These are phyloP conservation scores for Cephalopholis sonnerati DNA, from an alignment of 2,113 vertebrate species.

Conservation along the genomic window DNA sequence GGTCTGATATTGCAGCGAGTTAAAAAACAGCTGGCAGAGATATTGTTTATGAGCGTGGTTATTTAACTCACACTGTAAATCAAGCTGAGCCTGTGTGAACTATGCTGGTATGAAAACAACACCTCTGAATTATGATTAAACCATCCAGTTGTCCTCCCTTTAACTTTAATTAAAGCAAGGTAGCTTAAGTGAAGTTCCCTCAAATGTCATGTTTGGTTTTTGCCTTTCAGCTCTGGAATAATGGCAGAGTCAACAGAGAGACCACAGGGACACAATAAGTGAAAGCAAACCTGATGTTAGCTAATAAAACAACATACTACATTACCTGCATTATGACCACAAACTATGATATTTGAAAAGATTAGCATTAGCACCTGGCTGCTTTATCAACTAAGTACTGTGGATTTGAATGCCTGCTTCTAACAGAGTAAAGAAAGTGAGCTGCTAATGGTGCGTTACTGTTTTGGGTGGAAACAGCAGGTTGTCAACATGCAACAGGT, in stretches of 20 bases:
- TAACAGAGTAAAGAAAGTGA: background rate
- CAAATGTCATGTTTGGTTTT: constrained; percentile 37
- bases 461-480: constrained; percentile 63
- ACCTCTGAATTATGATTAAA: background rate
- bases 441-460: background rate
- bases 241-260: constrained; percentile 48
- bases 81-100: background rate
- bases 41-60: constrained; percentile 25
- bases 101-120: background rate
- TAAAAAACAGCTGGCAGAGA: constrained; percentile 38
- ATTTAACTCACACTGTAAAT: constrained; percentile 15
- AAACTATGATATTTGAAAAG: background rate
- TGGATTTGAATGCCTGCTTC: background rate
- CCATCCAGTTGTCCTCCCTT: background rate
- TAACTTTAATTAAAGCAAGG: constrained; percentile 3
- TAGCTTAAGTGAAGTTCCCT: background rate
- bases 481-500: constrained; percentile 27
- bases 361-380: background rate
- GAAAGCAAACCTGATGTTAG: background rate
- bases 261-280: background rate
- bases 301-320: constrained; percentile 1
- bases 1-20: constrained; percentile 21
- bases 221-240: constrained; percentile 25
- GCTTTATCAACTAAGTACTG: background rate
- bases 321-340: background rate